Evolutionary conservation across 2,113 vertebrate species (phyloP), one percentile per base, ranked within the genome.

Genomic region (Chionomys nivalis): DNA sequence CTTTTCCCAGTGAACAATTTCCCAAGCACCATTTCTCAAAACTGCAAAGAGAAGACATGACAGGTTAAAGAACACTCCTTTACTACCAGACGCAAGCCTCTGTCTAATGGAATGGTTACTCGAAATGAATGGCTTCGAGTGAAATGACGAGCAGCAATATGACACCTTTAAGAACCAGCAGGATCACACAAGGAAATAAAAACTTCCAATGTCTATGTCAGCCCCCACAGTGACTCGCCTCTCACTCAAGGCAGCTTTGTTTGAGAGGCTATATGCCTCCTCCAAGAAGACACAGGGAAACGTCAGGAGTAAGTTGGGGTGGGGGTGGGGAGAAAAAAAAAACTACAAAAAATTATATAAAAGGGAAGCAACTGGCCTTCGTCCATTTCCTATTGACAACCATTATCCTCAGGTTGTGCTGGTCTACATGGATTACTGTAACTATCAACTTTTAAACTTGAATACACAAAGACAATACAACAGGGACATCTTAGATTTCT

Each of bases 1-100:
- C 99, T 99, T 99, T 98, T 99, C 99, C 99, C 99, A 99, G 98
- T 99, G 99, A 96, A 99, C 99, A 97, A 99, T 99, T 98, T 99
- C 99, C 99, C 99, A 99, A 92, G 99, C 99, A 97, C 99, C 99
- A 93, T 99, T 99, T 97, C 99, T 98, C 97, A 99, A 96, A 39
- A 99, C 99, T 99, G 97, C 65, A 97, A 95, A 85, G 70, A 87
- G 14, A 90, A 93, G 93, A 92, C 13, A 73, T 23, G 17, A 96
- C 36, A 97, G 88, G 78, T 96, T 93, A 23, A 94, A 89, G 42
- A 96, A 79, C 36, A 68, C 14, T 72, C 75, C 33, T 81, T 81
- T 91, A 82, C 8, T 70, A 92, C 19, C 33, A 81, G 63, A 31
- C 14, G 44, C 70, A 94, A 94, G 7, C 24, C 13, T 61, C 70